Conservation (phyloP, 2,797 vertebrate genomes). For the Emydoidea blandingii region DNA sequence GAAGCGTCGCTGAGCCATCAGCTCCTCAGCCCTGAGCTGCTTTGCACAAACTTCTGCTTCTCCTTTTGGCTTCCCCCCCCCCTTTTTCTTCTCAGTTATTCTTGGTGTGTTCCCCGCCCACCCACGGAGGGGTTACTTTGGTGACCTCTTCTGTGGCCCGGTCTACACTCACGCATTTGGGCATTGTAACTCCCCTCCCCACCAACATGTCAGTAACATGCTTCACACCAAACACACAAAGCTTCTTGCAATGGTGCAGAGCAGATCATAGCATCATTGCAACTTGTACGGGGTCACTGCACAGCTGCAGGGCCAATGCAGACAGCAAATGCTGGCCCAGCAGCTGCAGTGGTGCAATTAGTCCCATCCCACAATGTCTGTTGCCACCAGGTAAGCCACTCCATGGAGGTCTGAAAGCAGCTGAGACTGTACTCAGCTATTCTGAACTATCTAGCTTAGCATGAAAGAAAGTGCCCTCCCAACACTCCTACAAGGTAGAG, state of each 20-base stretch:
- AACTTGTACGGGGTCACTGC: not conserved
- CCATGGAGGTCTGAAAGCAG: not conserved
- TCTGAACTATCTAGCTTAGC: not conserved
- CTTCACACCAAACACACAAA: not conserved
- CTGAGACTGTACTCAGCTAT: not conserved
- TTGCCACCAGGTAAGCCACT: rapidly evolving
- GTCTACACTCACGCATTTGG: not conserved
- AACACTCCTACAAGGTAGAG: not conserved
- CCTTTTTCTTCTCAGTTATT: not conserved
- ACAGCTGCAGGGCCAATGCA: not conserved
- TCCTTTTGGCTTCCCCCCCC: constrained; percentile 73
- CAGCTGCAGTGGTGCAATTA: not conserved
- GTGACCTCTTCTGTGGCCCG: rapidly evolving
- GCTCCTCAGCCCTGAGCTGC: constrained; percentile 73
- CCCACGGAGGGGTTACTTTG: not conserved
- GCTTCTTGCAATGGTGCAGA: not conserved
- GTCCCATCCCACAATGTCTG: too few relatives aligned
- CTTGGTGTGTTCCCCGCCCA: not conserved
- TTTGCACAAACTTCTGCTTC: constrained; percentile 84
- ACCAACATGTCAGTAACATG: not conserved
- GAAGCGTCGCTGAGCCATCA: constrained; percentile 78
- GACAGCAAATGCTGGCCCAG: not conserved
- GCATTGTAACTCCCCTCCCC: rapidly evolving
- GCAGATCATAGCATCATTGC: not conserved
- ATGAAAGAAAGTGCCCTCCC: not conserved